phyloP scores from a whole-genome alignment of 2,888 invertebrate species.

The Lasioglossum morio region DNA sequence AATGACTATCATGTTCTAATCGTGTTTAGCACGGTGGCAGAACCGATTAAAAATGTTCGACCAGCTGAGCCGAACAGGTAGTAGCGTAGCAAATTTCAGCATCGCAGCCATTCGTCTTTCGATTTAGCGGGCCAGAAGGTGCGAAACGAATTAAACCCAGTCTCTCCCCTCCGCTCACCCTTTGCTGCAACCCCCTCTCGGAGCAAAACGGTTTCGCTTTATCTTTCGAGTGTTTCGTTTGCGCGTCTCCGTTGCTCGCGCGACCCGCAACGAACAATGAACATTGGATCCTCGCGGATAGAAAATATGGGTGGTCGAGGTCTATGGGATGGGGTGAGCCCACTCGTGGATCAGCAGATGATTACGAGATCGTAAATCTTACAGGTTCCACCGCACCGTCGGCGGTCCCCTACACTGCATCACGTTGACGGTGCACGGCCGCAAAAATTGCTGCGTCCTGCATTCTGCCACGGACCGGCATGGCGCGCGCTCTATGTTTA shows the following conservation, averaged over 20 bases:
- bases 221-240: conserved; percentile 42
- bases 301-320: conserved; percentile 71
- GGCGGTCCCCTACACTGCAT: conserved; percentile 69
- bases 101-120: conserved; percentile 75
- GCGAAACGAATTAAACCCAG: conserved; percentile 78
- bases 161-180: conserved; percentile 11
- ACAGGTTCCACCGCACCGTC: conserved; percentile 60
- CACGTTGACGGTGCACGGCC: conserved; percentile 66
- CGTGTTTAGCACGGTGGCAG: background rate
- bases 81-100: conserved; percentile 52
- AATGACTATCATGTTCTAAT: background rate
- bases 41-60: background rate
- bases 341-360: conserved; percentile 77
- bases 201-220: conserved; percentile 25
- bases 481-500: conserved; percentile 47
- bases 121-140: conserved; percentile 75
- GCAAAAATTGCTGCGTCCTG: conserved; percentile 56
- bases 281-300: conserved; percentile 70
- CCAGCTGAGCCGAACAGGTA: background rate
- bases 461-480: conserved; percentile 1
- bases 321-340: conserved; percentile 14
- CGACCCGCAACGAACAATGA: conserved; percentile 64
- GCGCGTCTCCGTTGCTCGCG: conserved; percentile 26
- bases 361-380: conserved; percentile 73
- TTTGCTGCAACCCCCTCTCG: conserved; percentile 14